Conservation (phyloP, 2,113 vertebrate species). For the Jaculus jaculus region DNA sequence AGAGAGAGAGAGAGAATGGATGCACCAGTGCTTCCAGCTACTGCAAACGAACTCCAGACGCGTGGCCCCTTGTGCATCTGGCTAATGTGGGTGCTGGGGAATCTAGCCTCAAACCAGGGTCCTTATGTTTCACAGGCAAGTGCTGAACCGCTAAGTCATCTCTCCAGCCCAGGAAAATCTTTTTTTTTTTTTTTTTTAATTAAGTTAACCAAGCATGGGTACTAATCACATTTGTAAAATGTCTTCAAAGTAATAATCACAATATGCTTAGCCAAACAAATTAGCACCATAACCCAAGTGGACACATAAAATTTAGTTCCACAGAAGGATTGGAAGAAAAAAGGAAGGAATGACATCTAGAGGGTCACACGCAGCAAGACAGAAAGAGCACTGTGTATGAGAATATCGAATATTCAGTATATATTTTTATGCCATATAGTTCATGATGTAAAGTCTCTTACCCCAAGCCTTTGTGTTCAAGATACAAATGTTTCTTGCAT, state of each 20-base stretch:
- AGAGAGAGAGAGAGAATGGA: too few species aligned
- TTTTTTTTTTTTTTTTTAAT: too few species aligned
- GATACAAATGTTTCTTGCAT: not conserved
- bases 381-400: not conserved
- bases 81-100: too few species aligned
- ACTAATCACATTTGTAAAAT: not conserved
- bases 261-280: not conserved
- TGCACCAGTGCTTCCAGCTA: too few species aligned
- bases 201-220: not conserved
- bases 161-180: too few species aligned
- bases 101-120: too few species aligned
- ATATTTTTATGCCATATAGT: not conserved
- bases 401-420: not conserved
- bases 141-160: too few species aligned
- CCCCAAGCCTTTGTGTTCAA: not conserved
- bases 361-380: not conserved
- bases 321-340: not conserved
- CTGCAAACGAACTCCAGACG: too few species aligned
- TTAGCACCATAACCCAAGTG: not conserved
- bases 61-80: too few species aligned
- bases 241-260: not conserved
- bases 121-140: too few species aligned
- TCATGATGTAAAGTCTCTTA: not conserved
- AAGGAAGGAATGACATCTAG: not conserved
- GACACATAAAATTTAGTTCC: not conserved